These are phyloP conservation scores for Dasypolia templi DNA, from an alignment of 2,888 invertebrate genomes.

Conservation along the genomic window DNA sequence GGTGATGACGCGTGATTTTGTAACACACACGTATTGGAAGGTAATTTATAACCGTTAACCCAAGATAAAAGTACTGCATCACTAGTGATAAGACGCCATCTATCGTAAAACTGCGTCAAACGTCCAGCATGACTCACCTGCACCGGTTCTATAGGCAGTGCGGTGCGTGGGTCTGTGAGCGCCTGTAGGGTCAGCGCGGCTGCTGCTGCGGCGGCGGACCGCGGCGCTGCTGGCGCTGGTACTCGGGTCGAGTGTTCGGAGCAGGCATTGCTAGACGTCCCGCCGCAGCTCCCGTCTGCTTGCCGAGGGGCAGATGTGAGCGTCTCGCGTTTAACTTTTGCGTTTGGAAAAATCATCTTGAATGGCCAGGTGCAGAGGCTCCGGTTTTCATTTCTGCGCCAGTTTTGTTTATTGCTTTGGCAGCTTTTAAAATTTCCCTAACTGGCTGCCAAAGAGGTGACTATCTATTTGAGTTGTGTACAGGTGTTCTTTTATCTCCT, in stretches of 20 bases:
- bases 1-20: background rate
- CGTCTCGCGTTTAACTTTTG: constrained; percentile 7
- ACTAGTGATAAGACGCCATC: background rate
- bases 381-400: background rate
- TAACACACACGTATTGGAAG: too few relatives aligned
- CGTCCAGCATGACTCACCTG: constrained; percentile 4
- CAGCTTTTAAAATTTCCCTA: constrained; percentile 4
- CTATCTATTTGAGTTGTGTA: constrained; percentile 11
- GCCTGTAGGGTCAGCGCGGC: too few relatives aligned
- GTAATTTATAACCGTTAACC: too few relatives aligned
- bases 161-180: background rate
- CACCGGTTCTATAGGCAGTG: constrained; percentile 4
- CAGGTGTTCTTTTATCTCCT: constrained; percentile 8
- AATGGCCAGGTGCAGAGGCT: background rate
- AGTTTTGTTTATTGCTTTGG: background rate
- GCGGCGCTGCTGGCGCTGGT: too few relatives aligned
- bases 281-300: constrained; percentile 6
- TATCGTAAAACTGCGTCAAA: background rate
- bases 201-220: too few relatives aligned
- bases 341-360: background rate
- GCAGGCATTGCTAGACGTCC: background rate
- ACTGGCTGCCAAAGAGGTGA: constrained; percentile 14
- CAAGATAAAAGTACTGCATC: too few relatives aligned
- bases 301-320: background rate
- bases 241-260: too few relatives aligned